phyloP scores from a whole-genome alignment of 2,797 vertebrate genomes.

The Chlorospingus flavigularis region DNA sequence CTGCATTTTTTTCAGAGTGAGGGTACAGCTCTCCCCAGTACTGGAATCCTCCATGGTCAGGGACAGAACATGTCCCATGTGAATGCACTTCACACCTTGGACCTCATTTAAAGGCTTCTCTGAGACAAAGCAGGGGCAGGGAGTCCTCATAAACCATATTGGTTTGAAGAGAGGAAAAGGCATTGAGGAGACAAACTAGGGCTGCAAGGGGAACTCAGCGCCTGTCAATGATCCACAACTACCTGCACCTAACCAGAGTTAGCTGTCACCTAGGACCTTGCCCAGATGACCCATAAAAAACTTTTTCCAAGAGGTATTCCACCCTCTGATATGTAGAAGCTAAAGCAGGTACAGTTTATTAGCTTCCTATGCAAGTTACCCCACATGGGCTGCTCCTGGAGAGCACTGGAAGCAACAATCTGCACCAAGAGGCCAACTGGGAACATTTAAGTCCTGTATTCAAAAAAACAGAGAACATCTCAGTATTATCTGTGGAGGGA shows the following conservation, averaged over 20 bases:
- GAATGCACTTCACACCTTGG: background rate
- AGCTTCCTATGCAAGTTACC: background rate
- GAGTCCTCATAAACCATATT: background rate
- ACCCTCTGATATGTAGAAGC: background rate
- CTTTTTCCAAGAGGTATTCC: background rate
- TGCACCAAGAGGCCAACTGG: background rate
- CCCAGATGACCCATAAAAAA: background rate
- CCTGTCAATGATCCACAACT: background rate
- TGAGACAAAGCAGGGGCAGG: background rate
- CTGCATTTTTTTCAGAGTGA: background rate
- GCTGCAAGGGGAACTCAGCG: background rate
- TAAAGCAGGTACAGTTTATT: constrained; percentile 11
- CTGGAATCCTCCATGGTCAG: background rate
- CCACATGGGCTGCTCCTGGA: background rate
- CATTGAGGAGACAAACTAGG: background rate
- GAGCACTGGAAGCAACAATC: background rate
- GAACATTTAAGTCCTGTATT: background rate
- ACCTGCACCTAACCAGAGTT: background rate
- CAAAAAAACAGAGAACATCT: background rate
- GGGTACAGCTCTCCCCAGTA: background rate
- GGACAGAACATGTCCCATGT: fast-evolving
- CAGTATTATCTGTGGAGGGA: background rate
- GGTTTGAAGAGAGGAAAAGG: background rate
- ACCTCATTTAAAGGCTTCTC: background rate
- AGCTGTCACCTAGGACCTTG: background rate